Evolutionary conservation across 2,888 invertebrate genomes (phyloP).

Genomic region (Lepidocyrtoides sp.): DNA sequence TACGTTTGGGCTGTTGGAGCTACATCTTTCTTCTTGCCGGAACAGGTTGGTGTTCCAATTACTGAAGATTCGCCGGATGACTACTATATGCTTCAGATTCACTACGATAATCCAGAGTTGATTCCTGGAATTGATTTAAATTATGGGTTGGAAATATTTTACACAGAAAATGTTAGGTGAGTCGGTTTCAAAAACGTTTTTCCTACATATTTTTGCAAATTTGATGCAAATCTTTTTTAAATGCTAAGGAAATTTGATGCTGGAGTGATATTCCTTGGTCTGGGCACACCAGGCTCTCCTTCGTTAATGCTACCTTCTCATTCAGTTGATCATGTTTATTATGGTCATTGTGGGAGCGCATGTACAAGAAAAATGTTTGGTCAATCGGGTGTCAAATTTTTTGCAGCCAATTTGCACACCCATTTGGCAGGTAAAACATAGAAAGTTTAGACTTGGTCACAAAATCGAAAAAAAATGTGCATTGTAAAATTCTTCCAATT

Average conservation of each 20-base stretch:
- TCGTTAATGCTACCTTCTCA: not conserved
- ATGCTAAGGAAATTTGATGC: not conserved
- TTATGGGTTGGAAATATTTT: conserved; percentile 32
- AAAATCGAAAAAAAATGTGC: no score
- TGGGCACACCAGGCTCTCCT: not conserved
- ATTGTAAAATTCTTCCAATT: no score
- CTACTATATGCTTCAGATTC: conserved; percentile 58
- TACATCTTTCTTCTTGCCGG: not conserved
- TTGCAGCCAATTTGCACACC: conserved; percentile 15
- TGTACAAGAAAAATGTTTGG: conserved; percentile 33
- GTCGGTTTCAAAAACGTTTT: no score
- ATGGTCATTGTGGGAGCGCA: conserved; percentile 49
- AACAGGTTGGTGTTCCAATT: not conserved
- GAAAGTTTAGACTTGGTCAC: no score
- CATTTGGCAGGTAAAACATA: conserved; percentile 50
- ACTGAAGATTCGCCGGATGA: not conserved
- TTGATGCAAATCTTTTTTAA: not conserved
- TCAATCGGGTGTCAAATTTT: conserved; percentile 18
- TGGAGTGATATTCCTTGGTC: not conserved
- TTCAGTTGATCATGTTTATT: not conserved
- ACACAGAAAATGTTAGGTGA: conserved; percentile 32
- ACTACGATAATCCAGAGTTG: conserved; percentile 61
- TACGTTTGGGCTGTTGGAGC: no score
- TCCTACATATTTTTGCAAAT: not conserved
- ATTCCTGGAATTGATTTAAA: not conserved